Percentiles rank a stretch among this genome's conserved stretches.
Conservation (phyloP, 2,113 vertebrate genomes). For the Struthidea cinerea region DNA sequence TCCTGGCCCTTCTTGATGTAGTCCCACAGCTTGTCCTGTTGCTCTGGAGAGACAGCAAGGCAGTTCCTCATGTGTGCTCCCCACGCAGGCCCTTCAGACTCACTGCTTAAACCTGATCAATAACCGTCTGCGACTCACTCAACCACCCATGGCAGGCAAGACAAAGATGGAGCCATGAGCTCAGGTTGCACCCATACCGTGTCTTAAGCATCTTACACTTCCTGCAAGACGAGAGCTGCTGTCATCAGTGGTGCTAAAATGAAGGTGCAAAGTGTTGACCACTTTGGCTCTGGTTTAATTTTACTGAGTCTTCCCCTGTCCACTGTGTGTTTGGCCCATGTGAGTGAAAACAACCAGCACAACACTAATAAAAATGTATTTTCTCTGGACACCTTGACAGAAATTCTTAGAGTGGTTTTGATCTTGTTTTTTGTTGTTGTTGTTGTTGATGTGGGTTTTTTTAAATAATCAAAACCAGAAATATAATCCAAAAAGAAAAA, state of each 20-base stretch:
- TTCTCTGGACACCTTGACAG: not conserved
- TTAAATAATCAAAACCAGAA: not conserved
- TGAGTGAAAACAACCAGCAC: not conserved
- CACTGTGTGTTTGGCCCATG: not conserved
- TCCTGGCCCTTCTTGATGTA: rapidly evolving
- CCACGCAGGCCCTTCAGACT: not conserved
- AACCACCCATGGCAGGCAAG: not conserved
- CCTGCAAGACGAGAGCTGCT: not conserved
- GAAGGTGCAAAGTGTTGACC: not conserved
- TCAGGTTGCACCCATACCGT: not conserved
- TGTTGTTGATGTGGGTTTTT: not conserved
- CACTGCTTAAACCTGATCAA: not conserved
- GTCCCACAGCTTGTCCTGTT: rapidly evolving
- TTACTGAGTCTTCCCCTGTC: not conserved
- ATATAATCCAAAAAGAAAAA: not conserved
- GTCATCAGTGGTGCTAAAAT: not conserved
- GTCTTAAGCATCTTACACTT: not conserved
- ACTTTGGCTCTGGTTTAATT: not conserved
- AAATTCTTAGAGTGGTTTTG: not conserved
- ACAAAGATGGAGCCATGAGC: not conserved
- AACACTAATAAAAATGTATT: not conserved
- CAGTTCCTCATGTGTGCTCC: rapidly evolving
- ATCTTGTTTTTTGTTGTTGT: not conserved
- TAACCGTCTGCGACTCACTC: rapidly evolving
- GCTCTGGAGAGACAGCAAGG: not conserved